Percentiles rank a stretch among this genome's conserved stretches.
phyloP scores from a whole-genome alignment of 2,888 invertebrate species.

The Morpho deidamia region DNA sequence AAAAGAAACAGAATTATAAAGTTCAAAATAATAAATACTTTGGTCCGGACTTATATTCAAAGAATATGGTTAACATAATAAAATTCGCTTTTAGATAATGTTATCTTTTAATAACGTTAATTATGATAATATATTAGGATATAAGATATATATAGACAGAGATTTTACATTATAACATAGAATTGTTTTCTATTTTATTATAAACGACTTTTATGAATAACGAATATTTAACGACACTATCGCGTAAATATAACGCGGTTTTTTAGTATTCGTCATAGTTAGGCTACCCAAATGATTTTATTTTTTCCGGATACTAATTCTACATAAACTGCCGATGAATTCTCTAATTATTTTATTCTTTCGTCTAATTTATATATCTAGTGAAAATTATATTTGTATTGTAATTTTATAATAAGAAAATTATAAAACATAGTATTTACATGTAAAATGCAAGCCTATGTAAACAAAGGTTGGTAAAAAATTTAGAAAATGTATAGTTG shows the following conservation, averaged over 20 bases:
- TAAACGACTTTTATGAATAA: neutral
- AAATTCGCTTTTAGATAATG: neutral
- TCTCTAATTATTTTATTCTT: neutral
- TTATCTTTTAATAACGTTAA: neutral
- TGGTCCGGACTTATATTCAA: too few species aligned
- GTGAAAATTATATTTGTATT: too few species aligned
- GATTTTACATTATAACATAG: neutral
- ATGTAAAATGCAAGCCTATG: too few species aligned
- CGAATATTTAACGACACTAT: neutral
- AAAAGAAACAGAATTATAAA: too few species aligned
- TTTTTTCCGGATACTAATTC: neutral
- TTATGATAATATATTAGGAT: neutral
- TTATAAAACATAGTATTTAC: too few species aligned
- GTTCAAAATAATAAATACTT: too few species aligned
- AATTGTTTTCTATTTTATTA: neutral
- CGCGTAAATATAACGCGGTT: constrained; percentile 9
- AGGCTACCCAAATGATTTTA: neutral
- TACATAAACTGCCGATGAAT: neutral
- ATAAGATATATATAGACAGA: neutral
- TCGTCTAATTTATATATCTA: too few species aligned
- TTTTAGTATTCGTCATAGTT: constrained; percentile 13
- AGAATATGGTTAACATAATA: neutral
- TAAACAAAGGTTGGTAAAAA: too few species aligned
- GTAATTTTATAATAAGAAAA: too few species aligned
- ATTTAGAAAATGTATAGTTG: too few species aligned